Evolutionary conservation across 2,113 vertebrate species (phyloP).

Genomic region (Heterochromis multidens): DNA sequence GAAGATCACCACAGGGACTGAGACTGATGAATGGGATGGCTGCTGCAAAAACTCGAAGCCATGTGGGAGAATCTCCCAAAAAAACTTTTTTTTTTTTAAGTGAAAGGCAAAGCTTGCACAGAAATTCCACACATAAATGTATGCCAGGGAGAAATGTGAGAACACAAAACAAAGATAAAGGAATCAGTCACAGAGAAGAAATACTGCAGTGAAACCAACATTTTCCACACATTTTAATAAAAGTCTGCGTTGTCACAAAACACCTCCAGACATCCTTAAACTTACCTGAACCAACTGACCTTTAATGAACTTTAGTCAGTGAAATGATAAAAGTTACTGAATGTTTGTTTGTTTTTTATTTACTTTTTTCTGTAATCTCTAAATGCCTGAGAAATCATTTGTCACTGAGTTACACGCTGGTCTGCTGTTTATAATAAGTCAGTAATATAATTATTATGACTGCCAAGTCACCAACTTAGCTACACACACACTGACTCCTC

Average conservation of each 20-base stretch:
- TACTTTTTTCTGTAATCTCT: not conserved
- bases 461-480: not conserved
- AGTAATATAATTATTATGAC: not conserved
- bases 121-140: not conserved
- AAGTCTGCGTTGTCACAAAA: not conserved
- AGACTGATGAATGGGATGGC: constrained; percentile 25
- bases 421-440: not conserved
- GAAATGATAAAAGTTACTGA: not conserved
- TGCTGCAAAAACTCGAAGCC: not conserved
- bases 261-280: not conserved
- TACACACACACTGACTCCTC: not conserved
- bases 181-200: not conserved
- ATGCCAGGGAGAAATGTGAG: not conserved
- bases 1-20: constrained; percentile 27
- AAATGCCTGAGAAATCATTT: not conserved
- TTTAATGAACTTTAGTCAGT: not conserved
- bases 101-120: not conserved
- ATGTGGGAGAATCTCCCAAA: not conserved
- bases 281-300: not conserved
- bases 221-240: not conserved
- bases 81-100: not conserved
- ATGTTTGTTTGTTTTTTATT: not conserved
- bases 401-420: not conserved
- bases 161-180: not conserved
- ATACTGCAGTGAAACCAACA: not conserved